Percentiles rank a stretch among this genome's conserved stretches.
Evolutionary conservation across 1,140 invertebrate species (phyloP).

Genomic region (Colletes gigas): DNA sequence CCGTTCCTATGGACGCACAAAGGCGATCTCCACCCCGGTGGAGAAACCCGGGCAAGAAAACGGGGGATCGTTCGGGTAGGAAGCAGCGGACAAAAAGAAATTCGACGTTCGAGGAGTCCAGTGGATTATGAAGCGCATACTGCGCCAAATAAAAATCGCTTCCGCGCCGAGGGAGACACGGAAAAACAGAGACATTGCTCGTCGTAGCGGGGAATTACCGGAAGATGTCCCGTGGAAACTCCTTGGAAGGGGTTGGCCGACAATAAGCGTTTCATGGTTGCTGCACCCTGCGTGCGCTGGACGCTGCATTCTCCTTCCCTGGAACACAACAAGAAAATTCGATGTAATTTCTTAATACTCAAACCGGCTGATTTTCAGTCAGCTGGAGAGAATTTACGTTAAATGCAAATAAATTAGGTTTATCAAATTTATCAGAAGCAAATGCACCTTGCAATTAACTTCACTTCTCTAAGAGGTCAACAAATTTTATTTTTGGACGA

Average conservation of each 20-base stretch:
- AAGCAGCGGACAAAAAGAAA: constrained; percentile 59
- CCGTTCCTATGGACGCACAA: constrained; percentile 72
- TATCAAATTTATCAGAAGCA: no score
- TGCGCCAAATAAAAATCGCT: constrained; percentile 61
- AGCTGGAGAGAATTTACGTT: no score
- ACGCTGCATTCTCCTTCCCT: neutral
- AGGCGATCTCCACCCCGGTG: constrained; percentile 64
- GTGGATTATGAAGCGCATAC: constrained; percentile 70
- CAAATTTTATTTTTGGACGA: no score
- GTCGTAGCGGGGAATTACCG: constrained; percentile 43
- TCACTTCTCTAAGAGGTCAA: no score
- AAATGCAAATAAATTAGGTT: no score
- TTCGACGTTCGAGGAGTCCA: constrained; percentile 67
- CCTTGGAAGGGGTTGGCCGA: constrained; percentile 14
- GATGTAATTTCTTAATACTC: constrained; percentile 8
- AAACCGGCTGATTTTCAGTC: no score
- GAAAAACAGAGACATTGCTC: constrained; percentile 61
- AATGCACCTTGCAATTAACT: no score
- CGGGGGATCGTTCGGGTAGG: constrained; percentile 45
- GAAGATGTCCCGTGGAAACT: constrained; percentile 29
- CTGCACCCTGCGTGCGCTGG: neutral
- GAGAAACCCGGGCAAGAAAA: constrained; percentile 59
- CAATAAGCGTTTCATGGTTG: constrained; percentile 43
- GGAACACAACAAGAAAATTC: neutral
- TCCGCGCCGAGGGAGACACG: constrained; percentile 37